A percentile compares a stretch with the other conserved stretches of the same genome.
These are phyloP conservation scores for Anthoscopus minutus DNA, from an alignment of 2,113 vertebrate species.

Conservation along the genomic window DNA sequence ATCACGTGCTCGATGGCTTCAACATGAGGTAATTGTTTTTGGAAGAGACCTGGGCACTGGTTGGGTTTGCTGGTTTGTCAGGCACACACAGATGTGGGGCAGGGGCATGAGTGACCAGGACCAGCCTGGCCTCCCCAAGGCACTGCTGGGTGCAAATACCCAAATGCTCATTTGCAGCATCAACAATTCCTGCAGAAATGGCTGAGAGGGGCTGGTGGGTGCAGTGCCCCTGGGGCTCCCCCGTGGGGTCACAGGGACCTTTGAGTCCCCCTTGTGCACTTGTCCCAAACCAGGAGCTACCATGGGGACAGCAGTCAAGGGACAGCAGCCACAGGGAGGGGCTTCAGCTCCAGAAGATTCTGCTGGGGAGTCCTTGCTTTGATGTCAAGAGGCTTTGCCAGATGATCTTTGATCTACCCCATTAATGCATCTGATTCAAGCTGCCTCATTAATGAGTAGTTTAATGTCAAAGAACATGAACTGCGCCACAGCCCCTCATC, in stretches of 20 bases:
- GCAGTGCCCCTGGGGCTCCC: not conserved
- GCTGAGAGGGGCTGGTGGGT: not conserved
- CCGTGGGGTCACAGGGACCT: not conserved
- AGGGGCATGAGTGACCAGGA: not conserved
- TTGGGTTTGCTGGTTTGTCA: not conserved
- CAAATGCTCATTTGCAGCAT: not conserved
- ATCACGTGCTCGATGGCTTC: constrained; percentile 16
- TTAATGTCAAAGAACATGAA: not conserved
- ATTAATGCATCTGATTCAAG: not conserved
- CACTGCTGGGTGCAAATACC: not conserved
- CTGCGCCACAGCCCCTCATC: not conserved
- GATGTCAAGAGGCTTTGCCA: not conserved
- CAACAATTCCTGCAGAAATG: not conserved
- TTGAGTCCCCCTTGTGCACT: not conserved
- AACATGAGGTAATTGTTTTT: not conserved
- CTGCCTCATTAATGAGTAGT: not conserved
- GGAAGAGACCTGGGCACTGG: not conserved
- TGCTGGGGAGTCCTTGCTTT: not conserved
- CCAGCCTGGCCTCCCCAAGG: not conserved
- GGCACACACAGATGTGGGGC: not conserved
- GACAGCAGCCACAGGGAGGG: not conserved
- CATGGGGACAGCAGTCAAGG: not conserved
- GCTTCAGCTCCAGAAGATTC: not conserved
- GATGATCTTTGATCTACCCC: not conserved
- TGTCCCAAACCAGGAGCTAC: not conserved